Base-by-base conservation (phyloP, 2,113 vertebrate species). In the Mobula birostris region DNA sequence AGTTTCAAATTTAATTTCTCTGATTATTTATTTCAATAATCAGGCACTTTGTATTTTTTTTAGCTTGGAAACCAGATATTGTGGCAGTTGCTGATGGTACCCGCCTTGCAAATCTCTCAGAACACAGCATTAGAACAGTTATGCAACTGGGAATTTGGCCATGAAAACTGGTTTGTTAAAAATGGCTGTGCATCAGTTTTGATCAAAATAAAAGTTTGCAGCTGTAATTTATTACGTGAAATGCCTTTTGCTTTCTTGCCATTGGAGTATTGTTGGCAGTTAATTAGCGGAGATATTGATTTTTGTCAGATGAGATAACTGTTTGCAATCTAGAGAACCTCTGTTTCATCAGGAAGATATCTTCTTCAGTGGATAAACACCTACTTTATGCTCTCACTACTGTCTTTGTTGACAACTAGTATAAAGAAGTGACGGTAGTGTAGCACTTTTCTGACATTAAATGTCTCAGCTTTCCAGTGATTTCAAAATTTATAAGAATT, bases 201-300 rank as follows among this genome's bases (percentile, higher is more conserved):
- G 61, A 90, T 90, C 58, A 90, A 90, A 68, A 74, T 24, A 90
- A 90, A 90, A 32, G 61, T 90, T 90, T 36, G 61, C 58, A 68
- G 85, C 61, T 90, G 61, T 90, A 90, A 90, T 90, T 90, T 90
- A 90, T 90, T 66, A 61, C 32, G 85, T 90, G 85, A 66, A 66
- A 32, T 90, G 61, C 40, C 85, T 66, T 90, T 68, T 68, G 61
- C 29, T 90, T 66, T 66, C 85, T n/a, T 68, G 66, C 66, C 85
- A 66, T 32, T 90, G 58, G 85, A 66, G 85, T 63, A 17, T 90
- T 90, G 85, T 90, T 90, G 85, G 85, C 85, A 90, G 85, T 90
- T 90, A 90, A 90, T 90, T 90, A 90, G 85, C 14, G 85, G 61
- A 90, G 85, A 63, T 90, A 61, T 90, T 90, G 85, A 90, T 90